Percentiles rank a stretch among this genome's conserved stretches.
phyloP scores from a whole-genome alignment of 2,888 invertebrate species.

The Argyra leucocephala region DNA sequence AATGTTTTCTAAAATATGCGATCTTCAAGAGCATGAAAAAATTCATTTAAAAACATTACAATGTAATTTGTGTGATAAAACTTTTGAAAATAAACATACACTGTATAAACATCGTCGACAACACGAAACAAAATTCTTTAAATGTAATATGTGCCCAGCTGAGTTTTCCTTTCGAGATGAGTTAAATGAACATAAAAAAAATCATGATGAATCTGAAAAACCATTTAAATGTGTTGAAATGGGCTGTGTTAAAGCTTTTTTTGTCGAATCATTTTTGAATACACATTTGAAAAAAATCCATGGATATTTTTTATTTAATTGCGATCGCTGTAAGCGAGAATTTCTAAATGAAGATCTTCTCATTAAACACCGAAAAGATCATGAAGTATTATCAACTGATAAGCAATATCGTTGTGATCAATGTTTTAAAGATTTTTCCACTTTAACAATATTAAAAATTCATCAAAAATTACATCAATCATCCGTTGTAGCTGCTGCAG shows the following conservation, averaged over 20 bases:
- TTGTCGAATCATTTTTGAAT: not conserved
- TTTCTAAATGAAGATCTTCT: not conserved
- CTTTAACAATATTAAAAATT: not conserved
- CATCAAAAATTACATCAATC: not conserved
- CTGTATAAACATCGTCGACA: not conserved
- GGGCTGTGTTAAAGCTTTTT: not conserved
- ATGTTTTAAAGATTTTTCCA: not conserved
- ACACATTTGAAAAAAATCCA: not conserved
- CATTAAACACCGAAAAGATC: not conserved
- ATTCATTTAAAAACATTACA: conserved; percentile 6
- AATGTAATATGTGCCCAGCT: not conserved
- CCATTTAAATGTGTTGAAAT: conserved; percentile 2
- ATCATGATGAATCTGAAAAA: not conserved
- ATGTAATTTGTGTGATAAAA: not conserved
- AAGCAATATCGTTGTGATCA: not conserved
- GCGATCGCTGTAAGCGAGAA: not conserved
- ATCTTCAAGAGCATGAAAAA: not conserved
- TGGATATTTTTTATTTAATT: not conserved
- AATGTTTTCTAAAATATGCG: not conserved
- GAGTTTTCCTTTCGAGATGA: not conserved
- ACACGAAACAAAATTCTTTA: not conserved
- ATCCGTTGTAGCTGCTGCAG: not conserved
- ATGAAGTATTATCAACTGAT: not conserved
- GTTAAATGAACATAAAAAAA: conserved; percentile 8
- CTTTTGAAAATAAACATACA: not conserved